Percentiles rank a stretch among this genome's conserved stretches.
Evolutionary conservation across 2,113 vertebrate species (phyloP).

Genomic region (Notarius quadriscutis): DNA sequence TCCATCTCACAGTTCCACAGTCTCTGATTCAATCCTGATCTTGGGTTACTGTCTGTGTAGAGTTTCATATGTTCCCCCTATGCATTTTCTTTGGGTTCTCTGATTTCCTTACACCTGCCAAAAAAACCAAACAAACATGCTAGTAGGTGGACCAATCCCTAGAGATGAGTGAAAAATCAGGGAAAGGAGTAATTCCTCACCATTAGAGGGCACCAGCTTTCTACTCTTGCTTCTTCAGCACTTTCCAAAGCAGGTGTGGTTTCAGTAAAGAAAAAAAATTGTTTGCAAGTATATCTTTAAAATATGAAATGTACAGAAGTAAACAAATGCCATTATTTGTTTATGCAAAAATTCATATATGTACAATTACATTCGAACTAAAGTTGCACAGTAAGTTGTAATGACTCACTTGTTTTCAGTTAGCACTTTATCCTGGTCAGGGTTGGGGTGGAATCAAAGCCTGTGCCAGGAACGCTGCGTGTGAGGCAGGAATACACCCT

Average conservation of each 20-base stretch:
- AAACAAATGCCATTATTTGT: not conserved
- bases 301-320: not conserved
- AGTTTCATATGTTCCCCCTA: not conserved
- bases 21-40: not conserved
- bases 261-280: not conserved
- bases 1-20: not conserved
- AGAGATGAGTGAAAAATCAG: not conserved
- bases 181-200: not conserved
- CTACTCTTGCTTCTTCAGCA: not conserved
- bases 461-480: not conserved
- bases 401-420: not conserved
- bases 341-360: not conserved
- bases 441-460: not conserved
- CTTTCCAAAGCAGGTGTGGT: not conserved
- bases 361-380: not conserved
- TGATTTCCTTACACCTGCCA: not conserved
- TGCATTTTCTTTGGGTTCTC: not conserved
- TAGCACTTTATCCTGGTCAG: not conserved
- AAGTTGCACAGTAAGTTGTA: not conserved
- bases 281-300: not conserved
- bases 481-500: not conserved
- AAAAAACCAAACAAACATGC: not conserved
- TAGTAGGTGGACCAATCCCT: not conserved
- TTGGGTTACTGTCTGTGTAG: not conserved
- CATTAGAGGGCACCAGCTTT: slow-evolving; percentile 40